Evolutionary conservation across 2,888 invertebrate genomes (phyloP).

Genomic region (Metellina segmentata): DNA sequence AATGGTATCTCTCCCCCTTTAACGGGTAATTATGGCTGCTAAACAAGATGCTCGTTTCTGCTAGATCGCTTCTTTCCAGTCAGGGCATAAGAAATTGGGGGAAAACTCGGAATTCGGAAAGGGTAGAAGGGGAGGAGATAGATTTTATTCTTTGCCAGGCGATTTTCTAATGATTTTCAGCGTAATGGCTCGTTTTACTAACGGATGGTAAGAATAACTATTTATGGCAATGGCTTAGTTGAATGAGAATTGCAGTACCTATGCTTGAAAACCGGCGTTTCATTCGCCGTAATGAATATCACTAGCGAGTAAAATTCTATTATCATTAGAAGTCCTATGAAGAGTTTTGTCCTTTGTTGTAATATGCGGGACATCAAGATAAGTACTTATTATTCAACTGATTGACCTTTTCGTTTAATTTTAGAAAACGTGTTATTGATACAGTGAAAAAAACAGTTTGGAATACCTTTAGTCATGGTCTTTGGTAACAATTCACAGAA

Average conservation of each 20-base stretch:
- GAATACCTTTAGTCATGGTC: too few species aligned
- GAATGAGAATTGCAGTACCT: conserved; percentile 12
- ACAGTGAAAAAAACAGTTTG: too few species aligned
- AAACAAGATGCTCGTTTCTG: conserved; percentile 46
- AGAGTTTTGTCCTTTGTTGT: neutral
- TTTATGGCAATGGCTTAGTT: conserved; percentile 19
- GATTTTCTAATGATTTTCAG: neutral
- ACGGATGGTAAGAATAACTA: neutral
- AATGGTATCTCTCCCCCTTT: conserved; percentile 31
- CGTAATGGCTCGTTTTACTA: conserved; percentile 26
- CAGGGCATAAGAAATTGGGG: too few species aligned
- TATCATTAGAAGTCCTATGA: neutral
- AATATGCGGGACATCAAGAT: neutral
- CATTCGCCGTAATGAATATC: conserved; percentile 16
- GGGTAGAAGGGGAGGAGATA: neutral
- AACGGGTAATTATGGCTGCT: conserved; percentile 61
- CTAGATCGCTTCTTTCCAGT: too few species aligned
- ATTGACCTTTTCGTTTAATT: too few species aligned
- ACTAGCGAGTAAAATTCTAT: neutral
- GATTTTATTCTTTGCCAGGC: conserved; percentile 7
- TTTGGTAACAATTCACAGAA: too few species aligned
- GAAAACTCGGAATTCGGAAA: neutral
- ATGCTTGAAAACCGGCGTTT: neutral
- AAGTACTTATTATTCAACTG: neutral
- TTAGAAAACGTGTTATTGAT: too few species aligned